Evolutionary conservation across 2,888 invertebrate species (phyloP).

Genomic region (Panzeria rudis): DNA sequence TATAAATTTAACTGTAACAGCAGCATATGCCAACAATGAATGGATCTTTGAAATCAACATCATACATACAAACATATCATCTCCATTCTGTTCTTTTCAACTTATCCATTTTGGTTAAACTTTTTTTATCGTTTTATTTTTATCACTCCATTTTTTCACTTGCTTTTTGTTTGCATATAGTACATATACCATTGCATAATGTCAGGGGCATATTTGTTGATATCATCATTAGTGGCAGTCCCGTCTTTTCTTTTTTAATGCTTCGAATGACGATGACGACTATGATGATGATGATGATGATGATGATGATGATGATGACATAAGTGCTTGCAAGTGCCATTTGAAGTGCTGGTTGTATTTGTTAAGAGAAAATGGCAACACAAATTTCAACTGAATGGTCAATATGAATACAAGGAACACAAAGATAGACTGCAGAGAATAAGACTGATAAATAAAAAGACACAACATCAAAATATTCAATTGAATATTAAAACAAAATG

Average conservation of each 20-base stretch:
- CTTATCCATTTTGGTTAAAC: conserved; percentile 33
- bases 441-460: conserved; percentile 7
- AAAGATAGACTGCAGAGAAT: background rate
- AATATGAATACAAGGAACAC: conserved; percentile 46
- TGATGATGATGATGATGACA: conserved; percentile 61
- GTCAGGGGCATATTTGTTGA: conserved; percentile 75
- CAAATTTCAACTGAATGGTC: conserved; percentile 71
- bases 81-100: background rate
- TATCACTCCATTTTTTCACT: conserved; percentile 7
- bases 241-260: conserved; percentile 46
- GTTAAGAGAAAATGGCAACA: conserved; percentile 66
- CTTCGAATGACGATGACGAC: conserved; percentile 42
- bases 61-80: conserved; percentile 24
- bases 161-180: background rate
- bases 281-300: conserved; percentile 1
- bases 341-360: conserved; percentile 58
- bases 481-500: conserved; percentile 58
- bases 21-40: conserved; percentile 35
- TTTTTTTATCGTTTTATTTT: conserved; percentile 20
- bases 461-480: conserved; percentile 54
- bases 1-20: conserved; percentile 21
- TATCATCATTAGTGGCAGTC: conserved; percentile 73
- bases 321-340: conserved; percentile 69
- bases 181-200: conserved; percentile 67
- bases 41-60: conserved; percentile 56